Percentiles rank a stretch among this genome's conserved stretches.
Conservation (phyloP, 2,888 invertebrate genomes). For the Steinernema carpocapsae region DNA sequence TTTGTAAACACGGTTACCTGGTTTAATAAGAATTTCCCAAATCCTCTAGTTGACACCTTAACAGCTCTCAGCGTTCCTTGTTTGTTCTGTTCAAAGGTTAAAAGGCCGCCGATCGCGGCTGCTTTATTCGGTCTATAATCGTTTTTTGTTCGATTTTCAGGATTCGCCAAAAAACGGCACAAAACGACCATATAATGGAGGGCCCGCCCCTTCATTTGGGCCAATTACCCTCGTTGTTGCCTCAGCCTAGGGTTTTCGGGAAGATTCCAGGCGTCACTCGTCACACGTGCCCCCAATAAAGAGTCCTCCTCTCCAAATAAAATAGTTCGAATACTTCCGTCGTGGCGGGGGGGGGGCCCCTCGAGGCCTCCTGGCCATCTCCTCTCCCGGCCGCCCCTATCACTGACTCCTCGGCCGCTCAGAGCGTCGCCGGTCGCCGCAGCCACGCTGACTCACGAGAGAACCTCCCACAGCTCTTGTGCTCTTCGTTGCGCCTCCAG, state of each 20-base stretch:
- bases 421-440: neutral
- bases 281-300: neutral
- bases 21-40: neutral
- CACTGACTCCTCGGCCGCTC: constrained; percentile 12
- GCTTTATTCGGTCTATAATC: neutral
- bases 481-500: too few relatives aligned
- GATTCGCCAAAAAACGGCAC: too few relatives aligned
- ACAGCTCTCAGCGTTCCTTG: neutral
- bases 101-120: neutral
- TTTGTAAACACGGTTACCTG: too few relatives aligned
- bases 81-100: neutral
- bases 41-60: neutral
- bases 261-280: neutral
- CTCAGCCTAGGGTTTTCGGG: too few relatives aligned
- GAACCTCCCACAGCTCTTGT: constrained; percentile 1
- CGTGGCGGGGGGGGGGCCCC: neutral
- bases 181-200: too few relatives aligned
- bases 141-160: neutral
- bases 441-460: constrained; percentile 2
- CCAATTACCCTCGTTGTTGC: too few relatives aligned
- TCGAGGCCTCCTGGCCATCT: constrained; percentile 5
- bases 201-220: too few relatives aligned
- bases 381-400: constrained; percentile 1
- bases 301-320: constrained; percentile 2
- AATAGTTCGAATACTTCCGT: constrained; percentile 21